Percentiles rank a stretch among this genome's conserved stretches.
phyloP scores from a whole-genome alignment of 2,113 vertebrate genomes.

The Emydura subglobosa region DNA sequence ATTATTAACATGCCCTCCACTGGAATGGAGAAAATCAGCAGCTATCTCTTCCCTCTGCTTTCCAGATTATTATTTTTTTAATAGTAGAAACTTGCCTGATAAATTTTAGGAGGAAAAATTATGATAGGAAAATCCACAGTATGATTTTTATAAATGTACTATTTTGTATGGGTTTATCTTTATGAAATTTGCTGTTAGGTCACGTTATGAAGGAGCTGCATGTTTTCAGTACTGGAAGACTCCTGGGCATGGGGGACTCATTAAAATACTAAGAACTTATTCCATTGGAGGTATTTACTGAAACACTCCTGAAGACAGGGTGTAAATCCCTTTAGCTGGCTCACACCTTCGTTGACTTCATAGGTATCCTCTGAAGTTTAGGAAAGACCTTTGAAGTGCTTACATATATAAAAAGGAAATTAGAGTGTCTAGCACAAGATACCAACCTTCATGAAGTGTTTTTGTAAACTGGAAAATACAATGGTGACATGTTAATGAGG shows the following conservation, averaged over 20 bases:
- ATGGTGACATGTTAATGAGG: background rate
- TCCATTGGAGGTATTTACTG: constrained; percentile 48
- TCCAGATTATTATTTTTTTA: background rate
- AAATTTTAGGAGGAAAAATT: no score
- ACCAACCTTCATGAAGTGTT: constrained; percentile 62
- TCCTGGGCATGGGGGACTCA: background rate
- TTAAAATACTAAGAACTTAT: background rate
- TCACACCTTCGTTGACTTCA: constrained; percentile 66
- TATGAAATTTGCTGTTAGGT: background rate
- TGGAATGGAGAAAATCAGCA: background rate
- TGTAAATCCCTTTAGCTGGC: constrained; percentile 65
- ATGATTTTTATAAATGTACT: background rate
- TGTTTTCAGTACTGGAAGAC: background rate
- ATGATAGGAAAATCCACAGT: background rate
- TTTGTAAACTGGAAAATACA: constrained; percentile 60
- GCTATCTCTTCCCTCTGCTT: background rate
- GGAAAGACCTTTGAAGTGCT: constrained; percentile 67
- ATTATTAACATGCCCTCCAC: background rate
- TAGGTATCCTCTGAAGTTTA: constrained; percentile 72
- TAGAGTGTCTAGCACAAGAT: constrained; percentile 55
- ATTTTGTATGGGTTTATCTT: background rate
- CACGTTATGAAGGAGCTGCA: background rate
- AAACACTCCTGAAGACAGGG: constrained; percentile 23
- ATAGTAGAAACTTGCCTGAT: background rate
- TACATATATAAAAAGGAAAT: constrained; percentile 69